These are phyloP conservation scores for Tympanuchus pallidicinctus DNA, from an alignment of 2,113 vertebrate species.

Conservation along the genomic window DNA sequence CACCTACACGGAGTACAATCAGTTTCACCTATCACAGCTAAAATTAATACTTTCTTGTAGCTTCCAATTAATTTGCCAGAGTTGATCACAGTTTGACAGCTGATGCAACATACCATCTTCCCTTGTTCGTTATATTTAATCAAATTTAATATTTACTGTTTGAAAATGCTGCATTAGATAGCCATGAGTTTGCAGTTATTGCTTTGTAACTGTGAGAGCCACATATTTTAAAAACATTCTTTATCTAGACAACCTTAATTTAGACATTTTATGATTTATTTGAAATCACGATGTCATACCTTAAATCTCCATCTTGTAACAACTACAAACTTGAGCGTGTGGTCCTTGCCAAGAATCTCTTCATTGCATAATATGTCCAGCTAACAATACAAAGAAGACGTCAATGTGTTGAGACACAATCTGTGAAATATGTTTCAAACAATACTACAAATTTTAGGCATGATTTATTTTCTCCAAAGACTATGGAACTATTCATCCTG, in stretches of 20 bases:
- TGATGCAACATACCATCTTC: not conserved
- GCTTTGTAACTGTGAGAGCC: not conserved
- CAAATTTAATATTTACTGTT: not conserved
- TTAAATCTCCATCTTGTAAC: slow-evolving; percentile 99
- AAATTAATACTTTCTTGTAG: not conserved
- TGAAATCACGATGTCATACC: slow-evolving; percentile 70
- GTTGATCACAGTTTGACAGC: not conserved
- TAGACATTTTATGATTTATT: not conserved
- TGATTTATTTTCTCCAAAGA: not conserved
- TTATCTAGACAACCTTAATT: not conserved
- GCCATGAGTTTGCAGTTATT: not conserved
- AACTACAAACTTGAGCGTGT: slow-evolving; percentile 98
- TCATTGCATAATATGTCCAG: slow-evolving; percentile 99
- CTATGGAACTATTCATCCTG: not conserved
- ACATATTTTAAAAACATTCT: not conserved
- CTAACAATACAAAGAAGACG: slow-evolving; percentile 73
- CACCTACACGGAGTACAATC: not conserved
- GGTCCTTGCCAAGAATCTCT: slow-evolving; percentile 98
- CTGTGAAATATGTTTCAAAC: not conserved
- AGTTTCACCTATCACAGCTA: not conserved
- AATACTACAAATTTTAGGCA: not conserved
- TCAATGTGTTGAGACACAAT: not conserved
- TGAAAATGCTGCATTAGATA: not conserved
- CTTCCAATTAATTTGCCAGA: not conserved
- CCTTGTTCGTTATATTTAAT: not conserved